phyloP scores from a whole-genome alignment of 1,140 invertebrate genomes.

The Choristoneura fumiferana region DNA sequence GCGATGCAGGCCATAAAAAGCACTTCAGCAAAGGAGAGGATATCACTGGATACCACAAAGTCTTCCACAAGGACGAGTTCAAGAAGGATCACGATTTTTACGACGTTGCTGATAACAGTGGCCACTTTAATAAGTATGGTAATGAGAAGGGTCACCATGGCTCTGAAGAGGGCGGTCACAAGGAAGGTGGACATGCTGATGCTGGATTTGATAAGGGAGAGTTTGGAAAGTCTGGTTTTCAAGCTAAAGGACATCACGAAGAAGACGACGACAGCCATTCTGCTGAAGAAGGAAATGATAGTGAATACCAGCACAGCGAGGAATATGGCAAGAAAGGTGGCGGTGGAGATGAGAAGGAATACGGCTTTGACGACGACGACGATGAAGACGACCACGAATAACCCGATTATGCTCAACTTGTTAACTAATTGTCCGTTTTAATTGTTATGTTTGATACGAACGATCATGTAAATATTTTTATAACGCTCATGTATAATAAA shows the following conservation, averaged over 20 bases:
- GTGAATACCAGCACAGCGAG: constrained; percentile 49
- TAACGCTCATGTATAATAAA: constrained; percentile 39
- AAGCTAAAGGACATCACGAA: constrained; percentile 73
- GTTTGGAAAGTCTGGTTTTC: constrained; percentile 74
- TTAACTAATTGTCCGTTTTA: constrained; percentile 48
- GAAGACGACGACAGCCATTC: constrained; percentile 70
- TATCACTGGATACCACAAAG: constrained; percentile 84
- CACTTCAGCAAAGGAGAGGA: constrained; percentile 84
- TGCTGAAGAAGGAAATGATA: constrained; percentile 54
- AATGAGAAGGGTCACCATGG: constrained; percentile 74
- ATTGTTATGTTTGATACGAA: constrained; percentile 72
- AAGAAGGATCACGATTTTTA: constrained; percentile 87
- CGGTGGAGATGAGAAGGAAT: constrained; percentile 50
- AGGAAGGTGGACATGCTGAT: constrained; percentile 77
- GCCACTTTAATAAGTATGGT: constrained; percentile 81
- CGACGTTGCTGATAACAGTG: constrained; percentile 83
- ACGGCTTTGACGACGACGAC: constrained; percentile 47
- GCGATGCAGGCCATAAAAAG: constrained; percentile 84
- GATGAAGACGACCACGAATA: constrained; percentile 47
- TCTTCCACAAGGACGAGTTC: constrained; percentile 86
- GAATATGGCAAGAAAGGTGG: constrained; percentile 58
- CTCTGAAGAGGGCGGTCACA: constrained; percentile 75
- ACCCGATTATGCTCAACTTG: constrained; percentile 32
- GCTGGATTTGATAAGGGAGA: constrained; percentile 72
- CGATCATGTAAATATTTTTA: constrained; percentile 50